phyloP scores from a whole-genome alignment of 1,140 invertebrate genomes.

The Rhynchophorus ferrugineus region DNA sequence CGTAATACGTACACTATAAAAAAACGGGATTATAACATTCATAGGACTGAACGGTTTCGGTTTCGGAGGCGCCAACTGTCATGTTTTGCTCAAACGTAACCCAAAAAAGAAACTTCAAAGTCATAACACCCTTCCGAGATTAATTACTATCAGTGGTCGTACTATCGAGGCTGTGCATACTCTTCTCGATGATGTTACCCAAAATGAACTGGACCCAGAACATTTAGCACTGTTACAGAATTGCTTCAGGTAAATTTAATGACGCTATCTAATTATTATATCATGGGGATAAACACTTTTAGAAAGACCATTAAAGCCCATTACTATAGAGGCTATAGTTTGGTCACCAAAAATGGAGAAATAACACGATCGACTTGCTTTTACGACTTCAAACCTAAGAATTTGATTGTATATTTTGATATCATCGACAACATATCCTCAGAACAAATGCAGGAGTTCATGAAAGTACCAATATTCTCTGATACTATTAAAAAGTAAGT shows the following conservation, averaged over 20 bases:
- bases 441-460: not conserved
- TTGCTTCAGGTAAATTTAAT: slow-evolving; percentile 25
- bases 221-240: slow-evolving; percentile 48
- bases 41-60: slow-evolving; percentile 54
- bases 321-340: not conserved
- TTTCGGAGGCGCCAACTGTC: slow-evolving; percentile 58
- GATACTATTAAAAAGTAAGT: not conserved
- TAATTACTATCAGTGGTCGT: slow-evolving; percentile 59
- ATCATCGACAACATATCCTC: not conserved
- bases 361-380: not conserved
- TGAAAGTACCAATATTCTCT: not conserved
- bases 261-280: not conserved
- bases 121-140: slow-evolving; percentile 48
- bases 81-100: slow-evolving; percentile 55
- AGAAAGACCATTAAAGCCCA: not conserved
- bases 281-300: too few relatives aligned
- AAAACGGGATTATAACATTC: slow-evolving; percentile 1
- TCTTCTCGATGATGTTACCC: slow-evolving; percentile 59
- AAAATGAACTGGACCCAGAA: slow-evolving; percentile 50
- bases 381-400: not conserved
- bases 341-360: not conserved
- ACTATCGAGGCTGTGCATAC: slow-evolving; percentile 57
- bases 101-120: slow-evolving; percentile 47
- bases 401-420: not conserved
- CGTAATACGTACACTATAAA: not conserved